A percentile compares a stretch with the other conserved stretches of the same genome.
phyloP scores from a whole-genome alignment of 1,140 invertebrate genomes.

The Melanaphis sacchari region DNA sequence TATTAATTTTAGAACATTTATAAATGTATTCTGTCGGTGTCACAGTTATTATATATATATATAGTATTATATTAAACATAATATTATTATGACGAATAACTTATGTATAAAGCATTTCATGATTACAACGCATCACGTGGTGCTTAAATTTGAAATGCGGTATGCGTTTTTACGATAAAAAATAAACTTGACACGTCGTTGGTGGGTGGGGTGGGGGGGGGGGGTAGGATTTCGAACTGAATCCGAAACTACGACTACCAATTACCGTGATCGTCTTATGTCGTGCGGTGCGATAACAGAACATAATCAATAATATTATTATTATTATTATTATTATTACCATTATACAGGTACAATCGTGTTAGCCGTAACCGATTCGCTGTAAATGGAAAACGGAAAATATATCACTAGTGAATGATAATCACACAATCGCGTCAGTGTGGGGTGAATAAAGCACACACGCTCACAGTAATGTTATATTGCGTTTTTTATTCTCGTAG shows the following conservation, averaged over 20 bases:
- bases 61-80: no score
- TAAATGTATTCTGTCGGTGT: no score
- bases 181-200: no score
- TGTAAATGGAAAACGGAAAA: conserved; percentile 1
- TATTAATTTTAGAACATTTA: no score
- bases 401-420: background rate
- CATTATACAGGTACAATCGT: background rate
- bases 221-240: background rate
- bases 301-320: no score
- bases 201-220: no score
- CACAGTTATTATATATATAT: background rate
- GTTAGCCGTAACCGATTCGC: background rate
- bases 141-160: background rate
- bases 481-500: background rate
- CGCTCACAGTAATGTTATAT: background rate
- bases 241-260: background rate
- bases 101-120: background rate
- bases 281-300: no score
- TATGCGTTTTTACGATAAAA: background rate
- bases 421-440: background rate
- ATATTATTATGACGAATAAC: background rate
- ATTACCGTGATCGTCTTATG: no score
- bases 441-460: background rate
- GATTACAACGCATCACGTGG: no score
- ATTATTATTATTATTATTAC: no score